Evolutionary conservation across 2,113 vertebrate species (phyloP), one percentile per base, ranked within the genome.

Genomic region (Sula dactylatra): DNA sequence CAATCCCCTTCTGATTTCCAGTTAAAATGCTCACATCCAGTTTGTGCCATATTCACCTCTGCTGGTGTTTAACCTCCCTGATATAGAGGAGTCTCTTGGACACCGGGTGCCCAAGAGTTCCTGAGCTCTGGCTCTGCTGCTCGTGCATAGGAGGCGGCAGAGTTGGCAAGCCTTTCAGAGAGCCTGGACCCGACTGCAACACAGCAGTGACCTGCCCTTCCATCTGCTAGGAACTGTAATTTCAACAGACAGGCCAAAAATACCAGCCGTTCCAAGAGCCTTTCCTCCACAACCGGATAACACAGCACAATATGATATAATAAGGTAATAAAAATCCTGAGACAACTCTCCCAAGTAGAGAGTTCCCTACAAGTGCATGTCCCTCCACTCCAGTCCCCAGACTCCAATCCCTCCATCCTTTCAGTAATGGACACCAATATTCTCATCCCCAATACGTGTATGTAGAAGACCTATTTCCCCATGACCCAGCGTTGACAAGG

Each of bases 361-460:
- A 45, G 44, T 45, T 29, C 81, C 44, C 45, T 47, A 2, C 19
- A 24, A 44, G 32, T 16, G 31, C 22, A 1, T 2, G 17, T 2
- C 7, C 52, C 56, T 72, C 78, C n/a, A 4, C 45, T 59, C 54
- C n/a, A 7, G 19, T 17, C 32, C 65, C 66, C 55, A 56, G 40
- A 10, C 59, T 54, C n/a, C 1, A 7, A 55, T 8, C 55, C 69
- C 66, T 45, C 64, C 45, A 9, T 27, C 24, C 85, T 14, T 22
- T n/a, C 59, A 11, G 34, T 27, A 40, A 22, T 1, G 10, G 13
- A 40, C 66, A 62, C 54, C 45, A 22, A 1, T 1, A 13, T 7
- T 42, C 67, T 56, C 67, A 58, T 4, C n/a, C 47, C 66, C 26
- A 4, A 0, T 3, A 5, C 0, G 10, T 6, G 21, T 7, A 16